A percentile compares a stretch with the other conserved stretches of the same genome.
phyloP scores from a whole-genome alignment of 2,797 vertebrate species.

The Phalloptychus januarius region DNA sequence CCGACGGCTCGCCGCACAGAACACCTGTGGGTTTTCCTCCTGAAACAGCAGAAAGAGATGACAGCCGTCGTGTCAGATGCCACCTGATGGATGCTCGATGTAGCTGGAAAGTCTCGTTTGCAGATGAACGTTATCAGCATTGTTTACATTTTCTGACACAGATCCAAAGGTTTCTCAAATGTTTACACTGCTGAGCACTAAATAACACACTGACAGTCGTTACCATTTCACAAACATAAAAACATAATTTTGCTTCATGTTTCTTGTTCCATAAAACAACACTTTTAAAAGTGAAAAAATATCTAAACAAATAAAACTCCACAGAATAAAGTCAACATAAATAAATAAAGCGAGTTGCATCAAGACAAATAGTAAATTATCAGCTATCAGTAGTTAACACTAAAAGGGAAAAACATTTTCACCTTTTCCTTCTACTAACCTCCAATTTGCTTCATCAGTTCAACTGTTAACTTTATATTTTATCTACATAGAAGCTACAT shows the following conservation, averaged over 20 bases:
- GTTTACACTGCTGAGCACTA: not conserved
- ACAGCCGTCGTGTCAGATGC: not conserved
- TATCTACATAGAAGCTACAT: too few species aligned
- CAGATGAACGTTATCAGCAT: not conserved
- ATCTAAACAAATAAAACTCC: not conserved
- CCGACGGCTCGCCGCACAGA: constrained; percentile 81
- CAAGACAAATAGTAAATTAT: not conserved
- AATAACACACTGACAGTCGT: not conserved
- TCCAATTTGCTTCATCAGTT: too few species aligned
- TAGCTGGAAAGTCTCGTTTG: not conserved
- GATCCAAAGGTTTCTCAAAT: not conserved
- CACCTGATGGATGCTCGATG: too few species aligned
- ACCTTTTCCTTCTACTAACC: too few species aligned
- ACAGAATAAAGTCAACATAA: not conserved
- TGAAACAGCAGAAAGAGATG: constrained; percentile 42
- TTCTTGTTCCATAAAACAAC: not conserved
- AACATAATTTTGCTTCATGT: too few species aligned
- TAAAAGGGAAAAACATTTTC: not conserved
- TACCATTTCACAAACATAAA: not conserved
- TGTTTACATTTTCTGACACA: constrained; percentile 2
- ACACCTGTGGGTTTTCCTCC: constrained; percentile 84
- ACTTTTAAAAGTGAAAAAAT: not conserved
- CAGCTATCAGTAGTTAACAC: not conserved
- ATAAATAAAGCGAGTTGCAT: not conserved
- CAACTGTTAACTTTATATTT: too few species aligned